Base-by-base conservation (phyloP, 1,140 invertebrate genomes). In the Tetramorium parvispinum region DNA sequence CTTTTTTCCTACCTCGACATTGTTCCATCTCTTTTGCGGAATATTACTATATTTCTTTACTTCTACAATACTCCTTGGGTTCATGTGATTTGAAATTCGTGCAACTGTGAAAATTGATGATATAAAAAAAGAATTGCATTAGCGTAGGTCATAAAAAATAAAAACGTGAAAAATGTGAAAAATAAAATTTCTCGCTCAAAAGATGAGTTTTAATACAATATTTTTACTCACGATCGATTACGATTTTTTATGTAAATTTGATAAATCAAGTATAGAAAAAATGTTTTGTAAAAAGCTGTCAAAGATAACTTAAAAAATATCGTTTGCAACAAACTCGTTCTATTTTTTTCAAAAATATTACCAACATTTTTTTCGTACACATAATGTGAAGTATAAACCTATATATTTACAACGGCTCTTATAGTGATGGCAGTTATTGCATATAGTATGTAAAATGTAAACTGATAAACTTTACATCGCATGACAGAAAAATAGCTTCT, bases 1-100 rank as follows among this genome's bases (percentile, higher is more conserved):
- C 57, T 79, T 76, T 75, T 40, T 65, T 85, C 61, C 27, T 18
- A 78, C 40, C 82, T 43, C 59, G 59, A 65, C 61, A 55, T 85
- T 63, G 59, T 79, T 46, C 21, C 59, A 32, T 24, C 18, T n/a
- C 49, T 51, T 11, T 37, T 21, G 81, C 73, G 43, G 57, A 32
- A 77, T 79, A 82, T 82, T 57, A 46, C 53, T 82, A 73, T 82
- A 75, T 37, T 32, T 83, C 24, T 83, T 82, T 82, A 37, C 18
- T 13, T 2, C 13, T 32, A 75, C 40, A n/a, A 81, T 24, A 37
- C 40, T 53, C 55, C 24, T 49, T 0, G 10, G 37, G n/a, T 43
- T 82, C 24, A 51, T 55, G n/a, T 61, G 27, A 83, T 83, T 73
- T 83, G 68, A 73, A 83, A 83, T 75, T 83, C 79, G 79, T 24